Conservation (phyloP, 1,140 invertebrate species). For the Caenorhabditis tropicalis region DNA sequence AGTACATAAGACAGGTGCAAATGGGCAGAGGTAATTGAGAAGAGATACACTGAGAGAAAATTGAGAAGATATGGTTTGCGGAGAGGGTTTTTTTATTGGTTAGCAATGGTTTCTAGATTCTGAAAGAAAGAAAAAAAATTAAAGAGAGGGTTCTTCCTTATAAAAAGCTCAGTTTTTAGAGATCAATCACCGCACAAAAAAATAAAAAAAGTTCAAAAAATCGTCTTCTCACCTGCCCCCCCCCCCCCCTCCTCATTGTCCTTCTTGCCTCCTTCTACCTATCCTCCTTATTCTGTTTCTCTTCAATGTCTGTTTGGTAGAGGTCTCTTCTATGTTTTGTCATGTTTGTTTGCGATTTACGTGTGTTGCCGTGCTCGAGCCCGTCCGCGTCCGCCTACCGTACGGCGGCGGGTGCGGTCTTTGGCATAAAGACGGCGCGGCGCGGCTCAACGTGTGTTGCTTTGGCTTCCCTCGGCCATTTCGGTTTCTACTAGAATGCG, state of each 20-base stretch:
- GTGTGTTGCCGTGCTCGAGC: background rate
- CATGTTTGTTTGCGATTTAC: slow-evolving; percentile 42
- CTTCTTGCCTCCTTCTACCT: background rate
- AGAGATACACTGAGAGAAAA: too few species aligned
- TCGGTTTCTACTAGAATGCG: slow-evolving; percentile 23
- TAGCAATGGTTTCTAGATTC: too few species aligned
- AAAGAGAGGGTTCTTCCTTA: too few species aligned
- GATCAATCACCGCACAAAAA: background rate
- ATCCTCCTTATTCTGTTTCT: slow-evolving; percentile 10
- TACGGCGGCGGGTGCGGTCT: slow-evolving; percentile 27
- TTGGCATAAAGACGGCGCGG: slow-evolving; percentile 40
- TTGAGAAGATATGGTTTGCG: too few species aligned
- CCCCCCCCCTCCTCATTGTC: background rate
- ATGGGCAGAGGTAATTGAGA: too few species aligned
- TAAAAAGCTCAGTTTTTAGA: too few species aligned
- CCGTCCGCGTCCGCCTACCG: slow-evolving; percentile 26
- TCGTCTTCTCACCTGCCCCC: background rate
- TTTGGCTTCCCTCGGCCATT: background rate
- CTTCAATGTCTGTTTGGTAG: background rate
- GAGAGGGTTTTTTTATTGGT: too few species aligned
- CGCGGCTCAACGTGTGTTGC: slow-evolving; percentile 37
- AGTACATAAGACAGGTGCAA: too few species aligned
- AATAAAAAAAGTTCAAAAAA: slow-evolving; percentile 16
- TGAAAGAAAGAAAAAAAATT: too few species aligned
- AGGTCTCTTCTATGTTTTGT: slow-evolving; percentile 7